A percentile compares a stretch with the other conserved stretches of the same genome.
phyloP scores from a whole-genome alignment of 2,888 invertebrate genomes.

The Allygus modestus region DNA sequence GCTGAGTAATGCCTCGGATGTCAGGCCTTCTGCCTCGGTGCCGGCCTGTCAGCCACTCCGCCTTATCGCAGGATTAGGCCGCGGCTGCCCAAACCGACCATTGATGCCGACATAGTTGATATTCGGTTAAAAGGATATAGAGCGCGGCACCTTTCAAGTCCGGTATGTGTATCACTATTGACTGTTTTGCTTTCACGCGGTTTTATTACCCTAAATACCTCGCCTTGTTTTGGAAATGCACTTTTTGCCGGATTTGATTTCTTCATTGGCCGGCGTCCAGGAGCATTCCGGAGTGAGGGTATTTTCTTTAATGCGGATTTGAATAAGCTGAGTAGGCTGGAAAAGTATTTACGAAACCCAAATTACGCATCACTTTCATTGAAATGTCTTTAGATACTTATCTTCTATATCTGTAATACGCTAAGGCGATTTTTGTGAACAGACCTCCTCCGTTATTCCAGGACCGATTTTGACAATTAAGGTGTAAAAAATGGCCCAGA shows the following conservation, averaged over 20 bases:
- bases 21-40: background rate
- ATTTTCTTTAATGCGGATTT: background rate
- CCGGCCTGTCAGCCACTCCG: slow-evolving; percentile 24
- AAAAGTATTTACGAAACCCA: too few relatives aligned
- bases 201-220: slow-evolving; percentile 43
- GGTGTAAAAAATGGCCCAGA: too few relatives aligned
- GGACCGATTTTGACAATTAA: too few relatives aligned
- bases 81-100: slow-evolving; percentile 51
- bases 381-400: too few relatives aligned
- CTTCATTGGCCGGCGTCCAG: background rate
- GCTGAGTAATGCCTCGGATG: slow-evolving; percentile 17
- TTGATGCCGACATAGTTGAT: slow-evolving; percentile 52
- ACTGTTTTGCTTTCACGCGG: slow-evolving; percentile 54
- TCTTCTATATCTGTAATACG: too few relatives aligned
- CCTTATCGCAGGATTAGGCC: slow-evolving; percentile 43
- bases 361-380: background rate
- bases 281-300: background rate
- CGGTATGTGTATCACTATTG: slow-evolving; percentile 50
- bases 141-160: slow-evolving; percentile 47
- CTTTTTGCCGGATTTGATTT: slow-evolving; percentile 20
- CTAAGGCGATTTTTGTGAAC: too few relatives aligned
- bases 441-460: too few relatives aligned
- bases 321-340: background rate
- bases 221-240: slow-evolving; percentile 10
- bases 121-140: slow-evolving; percentile 51